Conservation (phyloP, 2,113 vertebrate genomes). For the Lipophrys pholis region DNA sequence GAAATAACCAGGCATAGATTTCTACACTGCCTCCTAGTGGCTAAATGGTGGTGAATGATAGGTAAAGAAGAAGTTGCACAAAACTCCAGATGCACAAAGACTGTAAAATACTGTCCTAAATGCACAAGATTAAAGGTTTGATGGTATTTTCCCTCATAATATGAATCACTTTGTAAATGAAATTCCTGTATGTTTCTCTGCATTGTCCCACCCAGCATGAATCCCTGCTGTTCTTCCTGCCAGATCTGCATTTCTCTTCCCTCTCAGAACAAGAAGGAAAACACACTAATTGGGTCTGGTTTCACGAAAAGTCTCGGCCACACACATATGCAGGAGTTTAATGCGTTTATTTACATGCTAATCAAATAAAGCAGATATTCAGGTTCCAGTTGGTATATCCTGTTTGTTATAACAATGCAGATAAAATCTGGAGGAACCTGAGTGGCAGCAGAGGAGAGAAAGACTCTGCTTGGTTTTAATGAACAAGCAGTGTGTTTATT, state of each 20-base stretch:
- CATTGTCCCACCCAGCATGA: no score
- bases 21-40: no score
- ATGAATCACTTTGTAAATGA: background rate
- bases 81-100: no score
- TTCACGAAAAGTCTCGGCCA: constrained; percentile 22
- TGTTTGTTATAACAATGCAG: constrained; percentile 48
- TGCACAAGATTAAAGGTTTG: no score
- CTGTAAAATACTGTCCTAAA: no score
- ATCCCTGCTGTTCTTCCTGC: background rate
- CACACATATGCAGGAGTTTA: constrained; percentile 14
- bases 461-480: background rate
- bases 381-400: constrained; percentile 20
- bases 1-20: no score
- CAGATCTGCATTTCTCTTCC: background rate
- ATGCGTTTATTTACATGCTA: constrained; percentile 40
- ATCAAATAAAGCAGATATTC: constrained; percentile 28
- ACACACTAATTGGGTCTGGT: background rate
- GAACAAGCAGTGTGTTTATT: background rate
- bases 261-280: background rate
- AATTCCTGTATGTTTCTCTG: background rate
- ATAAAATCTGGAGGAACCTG: constrained; percentile 25
- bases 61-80: no score
- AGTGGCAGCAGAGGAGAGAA: constrained; percentile 13
- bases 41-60: no score
- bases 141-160: no score